Evolutionary conservation across 2,113 vertebrate genomes (phyloP).

Genomic region (Semicossyphus pulcher): DNA sequence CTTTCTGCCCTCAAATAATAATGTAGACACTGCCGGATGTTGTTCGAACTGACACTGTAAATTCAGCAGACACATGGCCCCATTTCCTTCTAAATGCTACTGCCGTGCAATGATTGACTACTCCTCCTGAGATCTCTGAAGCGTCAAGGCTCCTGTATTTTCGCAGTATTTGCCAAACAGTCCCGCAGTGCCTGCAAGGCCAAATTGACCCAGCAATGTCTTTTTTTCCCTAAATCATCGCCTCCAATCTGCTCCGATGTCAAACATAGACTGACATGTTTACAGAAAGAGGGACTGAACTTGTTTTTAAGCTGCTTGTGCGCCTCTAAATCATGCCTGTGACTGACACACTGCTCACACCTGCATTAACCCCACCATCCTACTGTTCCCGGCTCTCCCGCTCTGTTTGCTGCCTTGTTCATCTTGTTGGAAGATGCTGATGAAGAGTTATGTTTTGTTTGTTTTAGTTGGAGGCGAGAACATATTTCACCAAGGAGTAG

Average conservation of each 20-base stretch:
- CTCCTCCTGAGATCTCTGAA: constrained; percentile 29
- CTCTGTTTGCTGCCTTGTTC: constrained; percentile 36
- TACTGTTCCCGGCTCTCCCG: constrained; percentile 9
- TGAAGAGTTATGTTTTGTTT: constrained; percentile 84
- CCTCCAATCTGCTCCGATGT: constrained; percentile 31
- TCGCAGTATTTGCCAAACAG: constrained; percentile 10
- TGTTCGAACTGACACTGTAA: constrained; percentile 8
- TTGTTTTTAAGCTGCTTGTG: constrained; percentile 40
- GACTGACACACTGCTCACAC: constrained; percentile 59
- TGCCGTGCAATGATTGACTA: constrained; percentile 10
- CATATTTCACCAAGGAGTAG: constrained; percentile 79
- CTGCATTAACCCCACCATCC: constrained; percentile 10
- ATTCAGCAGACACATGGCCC: constrained; percentile 12
- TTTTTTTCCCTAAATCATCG: constrained; percentile 20
- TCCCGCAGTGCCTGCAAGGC: constrained; percentile 13
- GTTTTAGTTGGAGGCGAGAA: constrained; percentile 80
- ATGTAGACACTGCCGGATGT: constrained; percentile 20
- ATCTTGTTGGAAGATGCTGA: constrained; percentile 71
- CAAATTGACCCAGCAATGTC: constrained; percentile 3
- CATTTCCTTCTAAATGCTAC: too few species aligned
- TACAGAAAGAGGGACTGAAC: constrained; percentile 57
- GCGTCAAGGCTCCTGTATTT: constrained; percentile 19
- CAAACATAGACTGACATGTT: constrained; percentile 47
- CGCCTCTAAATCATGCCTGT: constrained; percentile 65
- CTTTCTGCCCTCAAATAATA: constrained; percentile 5